A percentile compares a stretch with the other conserved stretches of the same genome.
Conservation (phyloP, 2,888 invertebrate species). For the Dione vanillae region DNA sequence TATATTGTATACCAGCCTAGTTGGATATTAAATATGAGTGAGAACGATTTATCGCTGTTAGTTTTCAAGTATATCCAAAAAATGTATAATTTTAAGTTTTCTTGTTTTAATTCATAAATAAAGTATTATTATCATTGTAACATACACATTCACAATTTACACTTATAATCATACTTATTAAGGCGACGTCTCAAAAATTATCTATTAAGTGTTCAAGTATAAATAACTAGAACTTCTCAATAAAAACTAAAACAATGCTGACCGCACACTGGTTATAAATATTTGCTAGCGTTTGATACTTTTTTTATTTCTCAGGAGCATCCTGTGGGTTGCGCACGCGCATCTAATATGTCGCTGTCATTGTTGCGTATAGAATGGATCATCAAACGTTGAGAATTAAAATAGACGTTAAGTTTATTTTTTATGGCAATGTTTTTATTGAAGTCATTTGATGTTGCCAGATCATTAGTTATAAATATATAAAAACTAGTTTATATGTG, state of each 20-base stretch:
- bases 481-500: neutral
- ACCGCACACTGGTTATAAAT: constrained; percentile 26
- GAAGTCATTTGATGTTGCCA: neutral
- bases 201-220: too few relatives aligned
- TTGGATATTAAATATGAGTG: too few relatives aligned
- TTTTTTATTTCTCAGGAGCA: constrained; percentile 38
- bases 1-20: too few relatives aligned
- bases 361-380: constrained; percentile 56
- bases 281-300: constrained; percentile 24
- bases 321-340: constrained; percentile 45
- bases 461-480: neutral
- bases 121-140: too few relatives aligned
- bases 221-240: neutral
- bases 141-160: too few relatives aligned
- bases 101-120: too few relatives aligned
- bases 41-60: too few relatives aligned
- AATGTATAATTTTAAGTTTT: too few relatives aligned
- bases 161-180: neutral
- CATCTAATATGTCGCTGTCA: constrained; percentile 59
- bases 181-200: too few relatives aligned
- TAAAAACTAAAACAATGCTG: constrained; percentile 18
- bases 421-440: constrained; percentile 7
- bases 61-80: too few relatives aligned
- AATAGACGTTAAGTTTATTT: constrained; percentile 43
- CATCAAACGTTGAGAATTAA: constrained; percentile 62